Base-by-base conservation (phyloP, 2,888 invertebrate species). In the Lithophane semibrunnea region DNA sequence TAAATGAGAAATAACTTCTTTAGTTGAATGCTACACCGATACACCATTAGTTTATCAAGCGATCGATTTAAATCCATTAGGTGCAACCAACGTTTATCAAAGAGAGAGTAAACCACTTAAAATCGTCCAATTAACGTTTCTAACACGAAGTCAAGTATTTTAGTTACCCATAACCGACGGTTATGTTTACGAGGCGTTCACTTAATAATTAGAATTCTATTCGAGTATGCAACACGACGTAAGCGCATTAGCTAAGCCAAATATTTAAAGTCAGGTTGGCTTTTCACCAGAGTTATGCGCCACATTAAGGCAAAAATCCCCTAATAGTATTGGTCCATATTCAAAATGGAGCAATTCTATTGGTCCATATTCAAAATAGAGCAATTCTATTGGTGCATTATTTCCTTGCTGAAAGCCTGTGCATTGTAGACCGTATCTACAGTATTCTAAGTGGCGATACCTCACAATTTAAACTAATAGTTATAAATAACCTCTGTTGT, bases 171-270 rank as follows among this genome's bases (percentile, higher is more conserved):
- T 82, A 84, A 68, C 63, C 58, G 72, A 70, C 21, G 65, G 76
- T 76, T 78, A 83, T 81, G 65, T 83, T 83, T 79, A 78, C 68
- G 67, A 56, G 76, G 69, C 64, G 68, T 79, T 71, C 73, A 66
- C 66, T 77, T 82, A 69, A 63, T 77, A 58, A 58, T 66, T 74
- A 66, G 69, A 73, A 76, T 81, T 75, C 67, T 70, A 61, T 69
- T 65, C 24, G 24, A 61, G 69, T 66, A 81, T 86, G 79, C 80
- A 75, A 71, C 61, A 70, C 56, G 73, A 47, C 83, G 79, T 42
- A 10, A 91, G 87, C 85, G 90, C 93, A 66, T 93, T 93, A 92
- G 90, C 85, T 87, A 89, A 91, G 80, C 89, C 90, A 92, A 95
- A 95, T 94, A 94, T 95, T 95, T 94, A 92, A 89, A 54, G 4